Percentiles rank a stretch among this genome's conserved stretches.
Conservation (phyloP, 1,140 invertebrate genomes). For the Holcopasites calliopsidis region DNA sequence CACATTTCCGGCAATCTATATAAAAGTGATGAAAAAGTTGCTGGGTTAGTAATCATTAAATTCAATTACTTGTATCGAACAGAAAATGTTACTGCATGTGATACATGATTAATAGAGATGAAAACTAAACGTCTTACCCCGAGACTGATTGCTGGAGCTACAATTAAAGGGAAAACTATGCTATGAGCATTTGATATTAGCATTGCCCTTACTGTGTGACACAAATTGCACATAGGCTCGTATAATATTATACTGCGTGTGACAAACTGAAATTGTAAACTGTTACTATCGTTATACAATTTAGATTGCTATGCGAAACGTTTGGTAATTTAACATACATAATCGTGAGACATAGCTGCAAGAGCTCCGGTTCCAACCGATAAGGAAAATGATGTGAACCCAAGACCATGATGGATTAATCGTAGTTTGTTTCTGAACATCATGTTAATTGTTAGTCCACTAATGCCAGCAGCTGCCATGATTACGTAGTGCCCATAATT, state of each 20-base stretch:
- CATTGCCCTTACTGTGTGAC: conserved; percentile 76
- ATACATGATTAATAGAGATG: not conserved
- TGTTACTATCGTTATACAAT: not conserved
- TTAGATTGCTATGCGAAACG: not conserved
- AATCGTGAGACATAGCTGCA: conserved; percentile 30
- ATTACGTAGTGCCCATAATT: conserved; percentile 39
- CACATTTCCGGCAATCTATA: conserved; percentile 76
- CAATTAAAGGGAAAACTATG: conserved; percentile 76
- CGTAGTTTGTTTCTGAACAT: conserved; percentile 67
- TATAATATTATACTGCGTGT: conserved; percentile 74
- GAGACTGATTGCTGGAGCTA: conserved; percentile 74
- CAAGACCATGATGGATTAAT: conserved; percentile 50
- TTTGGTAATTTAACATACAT: conserved; percentile 59
- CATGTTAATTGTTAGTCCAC: conserved; percentile 52
- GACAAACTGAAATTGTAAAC: conserved; percentile 73
- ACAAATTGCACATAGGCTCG: conserved; percentile 76
- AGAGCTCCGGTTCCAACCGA: conserved; percentile 19
- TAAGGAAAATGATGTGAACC: conserved; percentile 46
- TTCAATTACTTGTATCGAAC: conserved; percentile 13
- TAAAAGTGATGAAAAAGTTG: conserved; percentile 48
- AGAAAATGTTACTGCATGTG: not conserved
- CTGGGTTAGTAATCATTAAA: no score
- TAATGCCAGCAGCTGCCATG: not conserved
- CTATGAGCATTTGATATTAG: conserved; percentile 69
- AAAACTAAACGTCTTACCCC: conserved; percentile 77